Base-by-base conservation (phyloP, 2,888 invertebrate genomes). In the Pachymerium ferrugineum region DNA sequence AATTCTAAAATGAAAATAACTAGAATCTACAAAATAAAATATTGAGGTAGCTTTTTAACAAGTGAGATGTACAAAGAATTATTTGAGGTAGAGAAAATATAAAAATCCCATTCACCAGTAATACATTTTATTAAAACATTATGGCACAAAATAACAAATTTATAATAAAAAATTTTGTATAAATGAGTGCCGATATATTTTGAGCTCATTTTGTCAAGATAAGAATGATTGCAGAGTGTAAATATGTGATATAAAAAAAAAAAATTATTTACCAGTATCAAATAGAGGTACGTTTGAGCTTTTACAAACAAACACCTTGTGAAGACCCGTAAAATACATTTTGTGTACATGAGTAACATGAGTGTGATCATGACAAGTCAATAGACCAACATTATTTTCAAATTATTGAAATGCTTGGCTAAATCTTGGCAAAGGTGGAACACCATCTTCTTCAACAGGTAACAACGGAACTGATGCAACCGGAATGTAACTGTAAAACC, bases 321-420 rank as follows among this genome's bases (percentile, higher is more conserved):
- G 16, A 6, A 47, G 47, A 47, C 47, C 47, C 47, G 47, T 47
- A 47, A 47, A 47, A 16, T 16, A n/a, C 38, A 4, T 16, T n/a
- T n/a, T n/a, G n/a, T n/a, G n/a, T n/a, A n/a, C n/a, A n/a, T n/a
- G n/a, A n/a, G n/a, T n/a, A n/a, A n/a, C n/a, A n/a, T n/a, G n/a
- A n/a, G n/a, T n/a, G n/a, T n/a, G n/a, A n/a, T n/a, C n/a, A n/a
- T n/a, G n/a, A n/a, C n/a, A n/a, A n/a, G 42, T 14, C n/a, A 16
- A 28, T 12, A 28, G 14, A 16, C 67, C 19, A 16, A 12, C 12
- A 28, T 16, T 6, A 28, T 8, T 16, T 28, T 14, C 67, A 8
- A 67, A 19, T 25, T 25, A 68, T n/a, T 68, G 68, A 30, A 68
- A 68, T n/a, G 68, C 68, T 12, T 68, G 68, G 25, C 68, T 68